A percentile compares a stretch with the other conserved stretches of the same genome.
Conservation (phyloP, 2,888 invertebrate genomes). For the Eubasilissa splendida region DNA sequence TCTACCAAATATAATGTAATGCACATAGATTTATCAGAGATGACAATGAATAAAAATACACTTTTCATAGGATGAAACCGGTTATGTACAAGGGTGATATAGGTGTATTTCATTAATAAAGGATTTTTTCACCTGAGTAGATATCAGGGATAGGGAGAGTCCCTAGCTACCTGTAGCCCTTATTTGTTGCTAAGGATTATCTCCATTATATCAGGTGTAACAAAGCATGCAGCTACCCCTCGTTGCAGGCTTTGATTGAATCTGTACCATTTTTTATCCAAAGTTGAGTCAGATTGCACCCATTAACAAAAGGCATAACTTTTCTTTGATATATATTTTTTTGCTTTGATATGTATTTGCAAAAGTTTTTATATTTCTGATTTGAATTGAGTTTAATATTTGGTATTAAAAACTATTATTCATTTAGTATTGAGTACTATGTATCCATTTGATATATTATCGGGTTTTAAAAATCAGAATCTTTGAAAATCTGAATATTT, state of each 20-base stretch:
- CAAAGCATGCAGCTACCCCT: constrained; percentile 48
- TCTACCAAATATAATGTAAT: not conserved
- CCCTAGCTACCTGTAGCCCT: constrained; percentile 42
- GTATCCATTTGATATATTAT: too few species aligned
- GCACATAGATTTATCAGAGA: not conserved
- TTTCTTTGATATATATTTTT: constrained; percentile 19
- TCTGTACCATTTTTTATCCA: constrained; percentile 25
- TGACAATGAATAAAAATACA: constrained; percentile 6
- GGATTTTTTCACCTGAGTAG: constrained; percentile 57
- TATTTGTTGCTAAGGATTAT: constrained; percentile 57
- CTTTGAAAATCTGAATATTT: too few species aligned
- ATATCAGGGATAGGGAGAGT: constrained; percentile 54
- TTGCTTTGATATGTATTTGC: not conserved
- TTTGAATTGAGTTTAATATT: too few species aligned
- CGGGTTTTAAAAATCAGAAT: too few species aligned
- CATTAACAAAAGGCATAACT: not conserved
- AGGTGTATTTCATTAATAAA: constrained; percentile 56
- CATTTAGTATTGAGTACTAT: too few species aligned
- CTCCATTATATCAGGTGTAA: constrained; percentile 48
- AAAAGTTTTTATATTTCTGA: too few species aligned
- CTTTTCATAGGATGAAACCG: not conserved
- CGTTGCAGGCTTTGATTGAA: constrained; percentile 34
- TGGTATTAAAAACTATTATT: too few species aligned
- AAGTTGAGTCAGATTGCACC: not conserved
- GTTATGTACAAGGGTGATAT: constrained; percentile 7